Percentiles rank a stretch among this genome's conserved stretches.
phyloP scores from a whole-genome alignment of 2,888 invertebrate genomes.

The Dioctria rufipes region DNA sequence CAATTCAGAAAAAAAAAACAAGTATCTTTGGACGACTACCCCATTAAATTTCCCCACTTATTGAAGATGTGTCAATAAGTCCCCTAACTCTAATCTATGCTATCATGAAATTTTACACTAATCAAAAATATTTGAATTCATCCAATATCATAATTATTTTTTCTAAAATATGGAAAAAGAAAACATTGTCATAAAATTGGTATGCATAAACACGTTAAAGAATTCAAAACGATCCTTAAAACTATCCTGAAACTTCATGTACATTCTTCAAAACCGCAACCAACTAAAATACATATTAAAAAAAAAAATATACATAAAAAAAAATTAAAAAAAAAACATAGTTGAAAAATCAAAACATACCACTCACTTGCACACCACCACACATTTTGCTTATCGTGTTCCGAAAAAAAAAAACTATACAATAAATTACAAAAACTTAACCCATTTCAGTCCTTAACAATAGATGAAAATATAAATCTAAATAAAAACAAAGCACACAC shows the following conservation, averaged over 20 bases:
- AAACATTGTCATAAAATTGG: too few relatives aligned
- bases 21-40: too few relatives aligned
- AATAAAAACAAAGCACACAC: not conserved
- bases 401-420: conserved; percentile 27
- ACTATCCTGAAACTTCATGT: conserved; percentile 44
- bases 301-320: conserved; percentile 28
- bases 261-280: conserved; percentile 43
- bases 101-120: too few relatives aligned
- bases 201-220: too few relatives aligned
- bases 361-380: conserved; percentile 31
- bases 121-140: too few relatives aligned
- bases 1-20: too few relatives aligned
- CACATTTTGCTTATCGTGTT: conserved; percentile 48
- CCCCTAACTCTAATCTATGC: too few relatives aligned
- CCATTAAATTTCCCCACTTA: too few relatives aligned
- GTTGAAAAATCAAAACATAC: not conserved
- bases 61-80: too few relatives aligned
- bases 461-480: conserved; percentile 25
- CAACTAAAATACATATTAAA: conserved; percentile 36
- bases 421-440: conserved; percentile 27
- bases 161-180: not conserved
- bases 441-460: conserved; percentile 43
- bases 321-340: conserved; percentile 34
- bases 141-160: too few relatives aligned
- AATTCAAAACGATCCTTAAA: conserved; percentile 24